Base-by-base conservation (phyloP, 2,888 invertebrate species). In the Dromius quadrimaculatus region DNA sequence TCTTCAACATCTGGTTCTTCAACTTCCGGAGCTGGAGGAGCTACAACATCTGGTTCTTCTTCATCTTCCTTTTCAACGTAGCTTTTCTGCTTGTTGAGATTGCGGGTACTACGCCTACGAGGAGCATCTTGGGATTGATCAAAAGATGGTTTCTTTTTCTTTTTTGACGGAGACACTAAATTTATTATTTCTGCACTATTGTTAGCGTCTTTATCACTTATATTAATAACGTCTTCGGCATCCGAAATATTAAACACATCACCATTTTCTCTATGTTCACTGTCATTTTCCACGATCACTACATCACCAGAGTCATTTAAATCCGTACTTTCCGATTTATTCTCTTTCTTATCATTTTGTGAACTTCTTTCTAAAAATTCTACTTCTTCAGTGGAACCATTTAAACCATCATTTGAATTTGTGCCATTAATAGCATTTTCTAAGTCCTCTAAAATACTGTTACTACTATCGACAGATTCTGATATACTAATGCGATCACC, bases 1-100 rank as follows among this genome's bases (percentile, higher is more conserved):
- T 90, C 89, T 77, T 90, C 89, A 69, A 89, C 83, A 75, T 90
- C 90, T 8, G 89, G 88, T 72, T 86, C 88, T 41, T 86, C 85
- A 5, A 86, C 85, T 72, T 85, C 85, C 32, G 83, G 82, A 13
- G 78, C 77, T 1, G 81, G 81, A 65, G 86, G 85, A 6, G 83
- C 75, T 72, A 85, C 85, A 28, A 75, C 75, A 8, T 78, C 78
- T 3, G 77, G 77, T 36, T 80, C 81, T 71, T 81, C 80, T 34
- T 81, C 80, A 64, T 77, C 79, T 72, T 84, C 84, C 11, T 78
- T 77, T 74, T 83, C 83, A 71, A 81, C 82, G 74, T 80, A 83
- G 8, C 71, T 74, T 22, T 57, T 72, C 76, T 86, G 88, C 74
- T 88, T 88, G 75, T 86, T 87, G 34, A 87, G 78, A 78, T 87